Conservation (phyloP, 2,888 invertebrate genomes). For the Trissolcus japonicus region DNA sequence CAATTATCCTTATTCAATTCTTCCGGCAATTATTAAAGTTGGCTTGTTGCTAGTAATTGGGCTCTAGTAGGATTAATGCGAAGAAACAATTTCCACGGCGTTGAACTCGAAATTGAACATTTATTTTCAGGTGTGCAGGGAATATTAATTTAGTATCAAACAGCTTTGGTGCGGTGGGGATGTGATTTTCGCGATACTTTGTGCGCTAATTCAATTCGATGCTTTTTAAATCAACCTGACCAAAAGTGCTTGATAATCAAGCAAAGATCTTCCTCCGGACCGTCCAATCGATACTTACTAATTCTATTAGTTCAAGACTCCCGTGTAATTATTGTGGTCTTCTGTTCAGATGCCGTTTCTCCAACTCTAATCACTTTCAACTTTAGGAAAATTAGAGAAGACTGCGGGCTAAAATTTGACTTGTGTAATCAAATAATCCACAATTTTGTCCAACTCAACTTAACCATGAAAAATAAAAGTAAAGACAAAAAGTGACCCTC, state of each 20-base stretch:
- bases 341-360: constrained; percentile 1
- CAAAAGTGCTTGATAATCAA: constrained; percentile 9
- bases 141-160: constrained; percentile 44
- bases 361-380: constrained; percentile 10
- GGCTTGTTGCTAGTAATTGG: constrained; percentile 48
- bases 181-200: background rate
- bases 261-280: background rate
- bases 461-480: no score
- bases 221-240: constrained; percentile 15
- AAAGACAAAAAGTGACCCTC: no score
- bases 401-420: no score
- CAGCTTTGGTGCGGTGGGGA: background rate
- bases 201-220: constrained; percentile 15
- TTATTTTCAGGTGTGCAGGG: constrained; percentile 29
- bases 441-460: no score
- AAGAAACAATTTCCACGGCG: constrained; percentile 27
- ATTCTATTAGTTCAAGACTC: constrained; percentile 14
- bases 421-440: no score
- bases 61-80: constrained; percentile 37
- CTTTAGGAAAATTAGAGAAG: no score
- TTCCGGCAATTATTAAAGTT: constrained; percentile 49
- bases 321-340: background rate
- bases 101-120: constrained; percentile 29
- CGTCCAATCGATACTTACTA: constrained; percentile 12
- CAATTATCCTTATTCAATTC: constrained; percentile 51